Evolutionary conservation across 2,113 vertebrate species (phyloP).

Genomic region (Silurus glanis): DNA sequence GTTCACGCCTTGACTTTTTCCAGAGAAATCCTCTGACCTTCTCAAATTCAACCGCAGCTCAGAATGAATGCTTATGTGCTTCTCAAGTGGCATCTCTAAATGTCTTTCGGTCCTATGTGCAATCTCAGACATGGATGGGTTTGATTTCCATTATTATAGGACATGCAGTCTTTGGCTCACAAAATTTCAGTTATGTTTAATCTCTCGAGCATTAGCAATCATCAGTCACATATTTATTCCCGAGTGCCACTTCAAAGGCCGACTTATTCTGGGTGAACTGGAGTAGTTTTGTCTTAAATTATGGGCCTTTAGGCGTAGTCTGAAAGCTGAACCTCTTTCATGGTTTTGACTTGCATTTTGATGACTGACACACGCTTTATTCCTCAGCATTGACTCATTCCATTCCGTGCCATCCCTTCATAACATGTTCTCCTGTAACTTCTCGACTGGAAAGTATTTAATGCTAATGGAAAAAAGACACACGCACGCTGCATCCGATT

Average conservation of each 20-base stretch:
- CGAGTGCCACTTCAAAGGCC: conserved; percentile 15
- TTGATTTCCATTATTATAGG: neutral
- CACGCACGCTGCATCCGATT: neutral
- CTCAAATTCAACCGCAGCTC: conserved; percentile 33
- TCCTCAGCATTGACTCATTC: conserved; percentile 22
- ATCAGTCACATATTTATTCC: conserved; percentile 9
- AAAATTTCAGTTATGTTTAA: conserved; percentile 3
- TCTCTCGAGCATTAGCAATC: neutral
- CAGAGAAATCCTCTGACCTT: conserved; percentile 42
- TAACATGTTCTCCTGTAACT: neutral
- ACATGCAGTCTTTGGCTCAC: neutral
- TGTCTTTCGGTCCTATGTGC: conserved; percentile 8
- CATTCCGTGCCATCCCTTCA: conserved; percentile 13
- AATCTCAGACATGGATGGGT: neutral
- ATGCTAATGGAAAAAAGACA: neutral
- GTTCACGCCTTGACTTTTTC: conserved; percentile 29
- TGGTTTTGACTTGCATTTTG: conserved; percentile 33
- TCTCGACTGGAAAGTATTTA: conserved; percentile 1
- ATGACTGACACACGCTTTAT: conserved; percentile 5
- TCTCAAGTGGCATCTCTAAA: conserved; percentile 8
- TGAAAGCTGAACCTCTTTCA: conserved; percentile 23
- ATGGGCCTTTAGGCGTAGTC: conserved; percentile 28
- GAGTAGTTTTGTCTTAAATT: conserved; percentile 34
- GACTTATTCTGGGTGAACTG: conserved; percentile 19
- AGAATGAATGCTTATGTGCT: conserved; percentile 24